Base-by-base conservation (phyloP, 2,797 vertebrate species). In the Toxotes lorentzi region DNA sequence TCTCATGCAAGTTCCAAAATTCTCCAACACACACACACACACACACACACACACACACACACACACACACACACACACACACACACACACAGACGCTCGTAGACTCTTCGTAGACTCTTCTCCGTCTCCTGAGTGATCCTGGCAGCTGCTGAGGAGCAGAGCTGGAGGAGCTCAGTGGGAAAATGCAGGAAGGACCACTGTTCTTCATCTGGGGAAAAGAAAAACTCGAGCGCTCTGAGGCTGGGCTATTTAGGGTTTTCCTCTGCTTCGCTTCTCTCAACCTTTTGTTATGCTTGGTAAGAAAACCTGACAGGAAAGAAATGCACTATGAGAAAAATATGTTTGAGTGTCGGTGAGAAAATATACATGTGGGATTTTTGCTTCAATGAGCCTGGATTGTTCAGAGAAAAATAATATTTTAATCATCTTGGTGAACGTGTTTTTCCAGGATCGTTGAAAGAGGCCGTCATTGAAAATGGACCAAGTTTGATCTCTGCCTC, bases 121-220 rank as follows among this genome's bases (percentile, higher is more conserved):
- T 63, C 43, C 62, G 43, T 75, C 77, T 56, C 63, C 47, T 48
- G 68, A 89, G 70, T 53, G 50, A 59, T 75, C 40, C 40, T 40
- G 73, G 69, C 84, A 82, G 69, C 41, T 75, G 69, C 67, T 30
- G 61, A 73, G 48, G 70, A 74, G 74, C 50, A 45, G 62, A 65
- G 56, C 50, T 78, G 71, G 78, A 82, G 84, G 41, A 64, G 51
- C 61, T 73, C 30, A 6, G 63, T 83, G 86, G 89, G 73, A 81
- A 82, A 84, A 76, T 34, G 74, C 85, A 91, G 83, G 70, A 68
- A 78, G 51, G 73, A 66, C 63, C 75, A 43, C 88, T 90, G 88
- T 59, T 78, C 61, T 89, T 85, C 63, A 81, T 91, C 83, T 59
- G 69, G 61, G 75, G 47, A 56, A 78, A 82, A 53, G 27, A 63